Conservation (phyloP, 2,888 invertebrate genomes). For the Catocala sponsa region DNA sequence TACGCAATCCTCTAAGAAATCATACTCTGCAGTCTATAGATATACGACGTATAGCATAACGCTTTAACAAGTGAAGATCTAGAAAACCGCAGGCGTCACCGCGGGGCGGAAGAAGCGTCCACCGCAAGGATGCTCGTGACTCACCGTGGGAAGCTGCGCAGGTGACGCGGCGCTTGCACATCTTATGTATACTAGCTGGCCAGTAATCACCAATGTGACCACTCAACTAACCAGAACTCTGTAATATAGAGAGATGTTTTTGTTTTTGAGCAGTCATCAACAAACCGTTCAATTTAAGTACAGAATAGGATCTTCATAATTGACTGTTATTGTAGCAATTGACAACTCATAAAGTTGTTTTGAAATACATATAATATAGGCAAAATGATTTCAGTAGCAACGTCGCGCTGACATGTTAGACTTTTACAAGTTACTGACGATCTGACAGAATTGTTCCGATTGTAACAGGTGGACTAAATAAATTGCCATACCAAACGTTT, state of each 20-base stretch:
- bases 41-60: neutral
- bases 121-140: conserved; percentile 60
- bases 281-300: neutral
- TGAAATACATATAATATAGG: too few species aligned
- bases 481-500: neutral
- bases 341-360: too few species aligned
- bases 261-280: neutral
- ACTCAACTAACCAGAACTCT: conserved; percentile 9
- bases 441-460: too few species aligned
- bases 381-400: too few species aligned
- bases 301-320: too few species aligned
- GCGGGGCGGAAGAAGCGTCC: conserved; percentile 45
- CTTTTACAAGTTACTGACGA: too few species aligned
- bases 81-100: conserved; percentile 34
- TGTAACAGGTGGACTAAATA: too few species aligned
- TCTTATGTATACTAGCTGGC: conserved; percentile 38
- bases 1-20: too few species aligned
- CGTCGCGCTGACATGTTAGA: too few species aligned
- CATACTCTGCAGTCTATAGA: neutral
- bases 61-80: conserved; percentile 29
- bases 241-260: neutral
- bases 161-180: conserved; percentile 67
- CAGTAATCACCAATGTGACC: conserved; percentile 35
- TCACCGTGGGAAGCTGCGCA: conserved; percentile 78
- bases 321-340: too few species aligned